Conservation (phyloP, 1,140 invertebrate genomes). For the Augochlora pura region DNA sequence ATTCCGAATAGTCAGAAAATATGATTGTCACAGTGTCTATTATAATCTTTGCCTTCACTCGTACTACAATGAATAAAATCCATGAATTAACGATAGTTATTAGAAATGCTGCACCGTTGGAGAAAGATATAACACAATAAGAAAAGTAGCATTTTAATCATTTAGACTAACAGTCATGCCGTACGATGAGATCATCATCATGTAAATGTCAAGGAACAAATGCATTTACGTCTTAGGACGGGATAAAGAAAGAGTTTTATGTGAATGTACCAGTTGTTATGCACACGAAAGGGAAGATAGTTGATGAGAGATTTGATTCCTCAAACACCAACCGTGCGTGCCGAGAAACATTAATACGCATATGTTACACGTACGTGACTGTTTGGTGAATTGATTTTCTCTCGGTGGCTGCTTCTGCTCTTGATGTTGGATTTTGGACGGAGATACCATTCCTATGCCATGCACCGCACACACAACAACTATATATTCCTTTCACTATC, state of each 20-base stretch:
- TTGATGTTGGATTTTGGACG: conserved; percentile 75
- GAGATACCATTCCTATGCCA: conserved; percentile 79
- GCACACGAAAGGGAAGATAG: neutral
- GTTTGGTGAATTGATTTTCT: conserved; percentile 55
- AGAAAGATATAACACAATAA: neutral
- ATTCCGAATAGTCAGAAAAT: too few species aligned
- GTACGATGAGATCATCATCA: neutral
- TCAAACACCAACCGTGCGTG: neutral
- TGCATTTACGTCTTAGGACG: neutral
- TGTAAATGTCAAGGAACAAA: neutral
- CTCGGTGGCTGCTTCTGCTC: conserved; percentile 60
- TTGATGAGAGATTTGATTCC: neutral
- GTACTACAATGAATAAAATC: too few species aligned
- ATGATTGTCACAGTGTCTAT: too few species aligned
- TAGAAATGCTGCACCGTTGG: too few species aligned
- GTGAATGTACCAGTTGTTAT: neutral
- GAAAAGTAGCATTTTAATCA: neutral
- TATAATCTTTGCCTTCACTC: too few species aligned
- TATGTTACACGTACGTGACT: conserved; percentile 57
- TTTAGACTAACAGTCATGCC: neutral
- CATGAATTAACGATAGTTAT: too few species aligned
- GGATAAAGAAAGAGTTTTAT: neutral
- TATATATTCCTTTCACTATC: conserved; percentile 61
- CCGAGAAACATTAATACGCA: conserved; percentile 15
- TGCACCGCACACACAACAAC: conserved; percentile 62